A percentile compares a stretch with the other conserved stretches of the same genome.
These are phyloP conservation scores for Plebejus melissa DNA, from an alignment of 2,888 invertebrate genomes.

Conservation along the genomic window DNA sequence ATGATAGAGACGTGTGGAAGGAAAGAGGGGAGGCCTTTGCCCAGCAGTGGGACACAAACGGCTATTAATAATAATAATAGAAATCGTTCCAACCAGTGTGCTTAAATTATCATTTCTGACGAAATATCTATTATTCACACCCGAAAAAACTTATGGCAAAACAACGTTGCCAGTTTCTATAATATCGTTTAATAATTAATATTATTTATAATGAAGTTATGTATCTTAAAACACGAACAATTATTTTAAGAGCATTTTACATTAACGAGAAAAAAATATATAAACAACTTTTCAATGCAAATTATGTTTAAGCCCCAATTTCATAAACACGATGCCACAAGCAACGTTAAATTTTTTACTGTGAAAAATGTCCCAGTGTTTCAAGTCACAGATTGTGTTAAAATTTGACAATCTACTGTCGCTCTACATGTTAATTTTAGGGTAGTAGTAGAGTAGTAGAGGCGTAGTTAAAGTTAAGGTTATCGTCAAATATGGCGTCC, in stretches of 20 bases:
- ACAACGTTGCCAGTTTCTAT: too few relatives aligned
- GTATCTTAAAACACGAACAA: neutral
- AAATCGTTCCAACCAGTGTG: too few relatives aligned
- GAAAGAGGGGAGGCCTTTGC: too few relatives aligned
- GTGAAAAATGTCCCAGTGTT: neutral
- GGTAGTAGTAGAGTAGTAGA: neutral
- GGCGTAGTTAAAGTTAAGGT: neutral
- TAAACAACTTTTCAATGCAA: neutral
- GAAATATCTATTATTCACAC: too few relatives aligned
- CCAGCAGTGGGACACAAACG: too few relatives aligned
- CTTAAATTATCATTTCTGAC: too few relatives aligned
- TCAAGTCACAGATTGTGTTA: neutral
- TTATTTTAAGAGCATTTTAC: neutral
- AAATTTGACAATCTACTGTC: neutral
- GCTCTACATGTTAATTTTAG: neutral
- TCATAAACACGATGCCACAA: neutral
- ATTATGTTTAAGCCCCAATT: neutral
- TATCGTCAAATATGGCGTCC: too few relatives aligned
- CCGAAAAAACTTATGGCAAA: too few relatives aligned
- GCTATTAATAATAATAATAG: too few relatives aligned
- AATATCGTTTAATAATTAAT: too few relatives aligned
- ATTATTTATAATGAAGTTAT: neutral
- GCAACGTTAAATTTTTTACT: neutral
- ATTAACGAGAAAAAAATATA: neutral
- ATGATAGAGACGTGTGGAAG: too few relatives aligned